These are phyloP conservation scores for Dorcus parallelipipedus DNA, from an alignment of 2,888 invertebrate species.

Conservation along the genomic window DNA sequence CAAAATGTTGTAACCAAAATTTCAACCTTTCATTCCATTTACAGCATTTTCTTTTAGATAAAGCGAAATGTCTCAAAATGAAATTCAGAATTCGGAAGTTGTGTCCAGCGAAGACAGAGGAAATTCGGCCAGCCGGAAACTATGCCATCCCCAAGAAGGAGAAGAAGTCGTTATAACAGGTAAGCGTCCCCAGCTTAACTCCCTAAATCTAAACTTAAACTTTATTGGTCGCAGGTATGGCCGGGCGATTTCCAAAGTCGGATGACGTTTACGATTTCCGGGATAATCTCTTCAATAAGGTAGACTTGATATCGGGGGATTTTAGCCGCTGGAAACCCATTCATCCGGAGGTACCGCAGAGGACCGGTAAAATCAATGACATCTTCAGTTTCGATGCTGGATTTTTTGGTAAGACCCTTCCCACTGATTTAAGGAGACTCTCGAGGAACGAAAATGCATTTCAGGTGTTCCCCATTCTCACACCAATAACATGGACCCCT, in stretches of 20 bases:
- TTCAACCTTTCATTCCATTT: too few relatives aligned
- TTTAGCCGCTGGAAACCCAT: slow-evolving; percentile 71
- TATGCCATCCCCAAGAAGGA: slow-evolving; percentile 44
- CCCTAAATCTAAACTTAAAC: neutral
- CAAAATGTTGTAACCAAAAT: too few relatives aligned
- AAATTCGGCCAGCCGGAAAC: too few relatives aligned
- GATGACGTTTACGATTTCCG: slow-evolving; percentile 68
- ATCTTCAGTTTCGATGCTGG: slow-evolving; percentile 55
- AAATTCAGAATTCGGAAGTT: too few relatives aligned
- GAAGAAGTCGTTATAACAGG: slow-evolving; percentile 68
- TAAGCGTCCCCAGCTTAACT: slow-evolving; percentile 1
- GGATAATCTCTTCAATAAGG: slow-evolving; percentile 69
- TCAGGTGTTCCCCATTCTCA: slow-evolving; percentile 54
- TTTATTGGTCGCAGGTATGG: slow-evolving; percentile 56
- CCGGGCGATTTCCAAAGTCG: slow-evolving; percentile 76
- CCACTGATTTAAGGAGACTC: neutral
- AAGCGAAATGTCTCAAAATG: too few relatives aligned
- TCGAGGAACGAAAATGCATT: neutral
- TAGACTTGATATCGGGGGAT: slow-evolving; percentile 81
- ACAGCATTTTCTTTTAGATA: too few relatives aligned
- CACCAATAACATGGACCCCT: slow-evolving; percentile 55
- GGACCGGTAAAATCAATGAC: slow-evolving; percentile 64
- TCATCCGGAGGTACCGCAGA: slow-evolving; percentile 56
- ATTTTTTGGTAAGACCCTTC: slow-evolving; percentile 48
- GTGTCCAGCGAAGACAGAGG: too few relatives aligned